phyloP scores from a whole-genome alignment of 2,113 vertebrate species.

The Spilogale gracilis region DNA sequence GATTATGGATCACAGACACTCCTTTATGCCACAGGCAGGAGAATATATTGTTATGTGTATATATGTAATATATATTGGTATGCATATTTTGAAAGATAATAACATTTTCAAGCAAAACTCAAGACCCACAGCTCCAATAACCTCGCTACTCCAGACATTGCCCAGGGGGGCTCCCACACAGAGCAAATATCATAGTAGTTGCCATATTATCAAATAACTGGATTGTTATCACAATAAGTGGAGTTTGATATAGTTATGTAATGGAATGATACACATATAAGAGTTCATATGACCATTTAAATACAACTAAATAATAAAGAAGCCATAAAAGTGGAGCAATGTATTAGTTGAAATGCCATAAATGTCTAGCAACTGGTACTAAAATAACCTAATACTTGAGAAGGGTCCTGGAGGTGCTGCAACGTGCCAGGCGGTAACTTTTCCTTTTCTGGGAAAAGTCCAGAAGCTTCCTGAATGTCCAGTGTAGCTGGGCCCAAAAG shows the following conservation, averaged over 20 bases:
- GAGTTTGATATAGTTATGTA: neutral
- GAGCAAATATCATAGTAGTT: neutral
- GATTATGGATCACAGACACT: neutral
- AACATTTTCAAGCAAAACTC: neutral
- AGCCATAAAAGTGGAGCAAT: neutral
- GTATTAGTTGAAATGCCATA: neutral
- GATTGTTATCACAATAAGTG: neutral
- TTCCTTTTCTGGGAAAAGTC: neutral
- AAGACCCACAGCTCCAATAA: neutral
- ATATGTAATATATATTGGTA: neutral
- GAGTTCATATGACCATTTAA: neutral
- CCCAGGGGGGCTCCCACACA: neutral
- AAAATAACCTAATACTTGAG: neutral
- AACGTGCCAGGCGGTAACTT: neutral
- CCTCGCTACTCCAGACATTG: neutral
- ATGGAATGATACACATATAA: neutral
- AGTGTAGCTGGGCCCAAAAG: neutral
- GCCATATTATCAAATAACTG: neutral
- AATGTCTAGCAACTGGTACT: neutral
- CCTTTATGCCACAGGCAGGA: neutral
- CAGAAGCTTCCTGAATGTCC: neutral
- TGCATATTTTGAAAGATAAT: neutral
- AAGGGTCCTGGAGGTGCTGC: neutral
- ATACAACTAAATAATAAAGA: neutral
- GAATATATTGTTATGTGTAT: neutral